These are phyloP conservation scores for Leptodactylus fallax DNA, from an alignment of 2,797 vertebrate genomes.

Conservation along the genomic window DNA sequence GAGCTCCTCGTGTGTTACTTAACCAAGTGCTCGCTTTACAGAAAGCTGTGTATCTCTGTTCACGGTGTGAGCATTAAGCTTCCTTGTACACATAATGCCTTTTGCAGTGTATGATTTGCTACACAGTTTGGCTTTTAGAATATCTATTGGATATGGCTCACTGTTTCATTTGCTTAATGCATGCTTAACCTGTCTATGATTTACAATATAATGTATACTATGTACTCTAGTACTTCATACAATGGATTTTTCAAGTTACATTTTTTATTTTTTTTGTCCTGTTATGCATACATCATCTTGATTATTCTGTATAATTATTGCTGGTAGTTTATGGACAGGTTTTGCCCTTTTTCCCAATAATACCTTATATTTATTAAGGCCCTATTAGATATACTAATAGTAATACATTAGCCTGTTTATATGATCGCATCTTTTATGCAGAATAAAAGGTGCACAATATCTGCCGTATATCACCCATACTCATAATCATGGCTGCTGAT, in stretches of 20 bases:
- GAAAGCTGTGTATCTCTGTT: conserved; percentile 3
- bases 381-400: no score
- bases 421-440: no score
- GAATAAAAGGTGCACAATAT: no score
- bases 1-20: conserved; percentile 39
- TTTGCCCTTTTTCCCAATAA: not conserved
- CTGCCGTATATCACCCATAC: no score
- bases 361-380: no score
- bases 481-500: no score
- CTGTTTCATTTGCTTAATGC: not conserved
- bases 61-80: not conserved
- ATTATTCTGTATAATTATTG: not conserved
- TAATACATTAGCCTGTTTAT: no score
- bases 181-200: not conserved
- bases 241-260: no score
- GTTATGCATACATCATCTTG: no score
- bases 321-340: not conserved
- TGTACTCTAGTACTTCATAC: not conserved
- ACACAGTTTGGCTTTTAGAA: not conserved
- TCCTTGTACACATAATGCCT: not conserved
- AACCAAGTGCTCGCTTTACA: not conserved
- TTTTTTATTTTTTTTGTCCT: no score
- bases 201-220: not conserved
- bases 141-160: not conserved
- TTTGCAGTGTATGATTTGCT: not conserved